Base-by-base conservation (phyloP, 1,140 invertebrate species). In the Drosophila athabasca region DNA sequence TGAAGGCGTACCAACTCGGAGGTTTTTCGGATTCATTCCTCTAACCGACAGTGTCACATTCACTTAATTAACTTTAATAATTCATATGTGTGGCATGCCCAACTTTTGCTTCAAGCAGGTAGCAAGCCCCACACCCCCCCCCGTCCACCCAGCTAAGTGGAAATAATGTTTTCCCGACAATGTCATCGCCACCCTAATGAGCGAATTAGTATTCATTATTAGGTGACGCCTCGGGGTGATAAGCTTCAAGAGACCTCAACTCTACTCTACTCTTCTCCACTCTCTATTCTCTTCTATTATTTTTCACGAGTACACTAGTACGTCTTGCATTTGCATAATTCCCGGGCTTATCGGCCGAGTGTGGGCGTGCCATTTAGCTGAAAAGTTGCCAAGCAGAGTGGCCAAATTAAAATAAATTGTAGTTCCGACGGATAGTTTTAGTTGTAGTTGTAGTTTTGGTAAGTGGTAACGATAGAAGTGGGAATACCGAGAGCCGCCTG, bases 31-130 rank as follows among this genome's bases (percentile, higher is more conserved):
- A 79, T 88, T 72, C 62, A 76, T 79, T 76, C 73, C 67, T 76
- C 67, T 76, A 31, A 61, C 44, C 54, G 51, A 59, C 65, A 54
- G 41, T 72, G 78, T 62, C 61, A 71, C 78, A 76, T 48, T 48
- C 79, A 83, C 81, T 88, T 88, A 88, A 88, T 88, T 83, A 88
- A 79, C 74, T 88, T 88, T 88, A 88, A 88, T 88, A 88, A 88
- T 88, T 88, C 72, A 88, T 69, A 67, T 69, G 61, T 62, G 54
- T 51, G 54, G 66, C 75, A 58, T 24, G 59, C 64, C 62, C 68
- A 85, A 68, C 54, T 54, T 71, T 71, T 49, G 60, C 77, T 79
- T 66, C 50, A 75, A 83, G 74, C 73, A 69, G 72, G 55, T 68
- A 52, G 53, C 35, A 39, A 9, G 31, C 2, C 31, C 8, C 9